phyloP scores from a whole-genome alignment of 2,888 invertebrate genomes.

The Timema podura region DNA sequence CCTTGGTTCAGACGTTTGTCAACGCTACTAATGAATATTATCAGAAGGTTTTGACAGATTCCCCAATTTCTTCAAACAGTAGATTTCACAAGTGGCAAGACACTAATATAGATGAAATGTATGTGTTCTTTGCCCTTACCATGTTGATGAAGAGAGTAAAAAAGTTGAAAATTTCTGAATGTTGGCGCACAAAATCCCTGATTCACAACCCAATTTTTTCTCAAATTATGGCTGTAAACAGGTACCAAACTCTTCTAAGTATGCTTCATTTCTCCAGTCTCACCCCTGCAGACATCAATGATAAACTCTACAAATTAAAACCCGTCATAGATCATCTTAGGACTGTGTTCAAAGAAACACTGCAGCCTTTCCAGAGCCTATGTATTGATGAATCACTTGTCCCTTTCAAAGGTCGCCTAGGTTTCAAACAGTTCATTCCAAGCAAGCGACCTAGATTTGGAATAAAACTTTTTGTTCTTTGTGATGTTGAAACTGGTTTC shows the following conservation, averaged over 20 bases:
- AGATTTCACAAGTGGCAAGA: not conserved
- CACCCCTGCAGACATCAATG: not conserved
- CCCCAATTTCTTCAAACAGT: too few species aligned
- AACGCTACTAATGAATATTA: too few species aligned
- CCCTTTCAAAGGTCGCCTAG: not conserved
- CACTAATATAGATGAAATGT: not conserved
- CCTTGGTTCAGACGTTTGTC: too few species aligned
- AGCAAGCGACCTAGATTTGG: constrained; percentile 1
- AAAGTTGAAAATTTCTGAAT: not conserved
- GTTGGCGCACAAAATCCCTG: not conserved
- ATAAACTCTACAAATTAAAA: constrained; percentile 1
- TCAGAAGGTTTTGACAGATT: too few species aligned
- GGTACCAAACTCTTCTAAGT: not conserved
- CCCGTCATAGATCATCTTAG: not conserved
- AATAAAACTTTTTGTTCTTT: constrained; percentile 5
- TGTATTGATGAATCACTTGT: not conserved
- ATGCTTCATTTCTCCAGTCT: not conserved
- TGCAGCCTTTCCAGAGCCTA: not conserved
- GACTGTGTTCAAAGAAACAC: not conserved
- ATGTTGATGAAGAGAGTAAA: not conserved
- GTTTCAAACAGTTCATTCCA: constrained; percentile 1
- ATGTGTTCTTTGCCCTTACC: not conserved
- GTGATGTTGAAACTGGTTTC: constrained; percentile 6
- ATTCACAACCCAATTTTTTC: constrained; percentile 8
- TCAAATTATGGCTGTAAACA: not conserved